phyloP scores from a whole-genome alignment of 2,797 vertebrate species.

The Sebastes dallii region DNA sequence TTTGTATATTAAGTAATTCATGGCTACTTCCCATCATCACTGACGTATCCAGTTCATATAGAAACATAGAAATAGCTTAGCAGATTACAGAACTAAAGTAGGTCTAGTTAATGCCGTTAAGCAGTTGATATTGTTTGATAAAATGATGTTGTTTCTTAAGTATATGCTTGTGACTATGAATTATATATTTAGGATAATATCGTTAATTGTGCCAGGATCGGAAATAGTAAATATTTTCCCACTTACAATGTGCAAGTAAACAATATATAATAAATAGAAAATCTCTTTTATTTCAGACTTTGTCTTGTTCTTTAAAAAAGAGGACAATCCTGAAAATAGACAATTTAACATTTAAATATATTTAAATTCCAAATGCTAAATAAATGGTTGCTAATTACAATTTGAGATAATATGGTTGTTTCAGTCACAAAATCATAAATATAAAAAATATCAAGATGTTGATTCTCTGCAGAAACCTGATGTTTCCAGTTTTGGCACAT shows the following conservation, averaged over 20 bases:
- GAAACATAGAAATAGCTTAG: background rate
- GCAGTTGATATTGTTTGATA: no score
- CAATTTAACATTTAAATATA: conserved; percentile 9
- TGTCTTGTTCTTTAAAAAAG: conserved; percentile 36
- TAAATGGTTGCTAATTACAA: conserved; percentile 5
- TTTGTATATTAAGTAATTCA: background rate
- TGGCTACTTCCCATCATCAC: background rate
- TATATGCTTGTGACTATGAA: background rate
- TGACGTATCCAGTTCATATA: no score
- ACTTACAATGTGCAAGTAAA: background rate
- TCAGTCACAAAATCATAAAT: background rate
- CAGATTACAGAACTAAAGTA: background rate
- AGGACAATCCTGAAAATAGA: conserved; percentile 12
- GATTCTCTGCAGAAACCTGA: background rate
- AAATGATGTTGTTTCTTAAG: background rate
- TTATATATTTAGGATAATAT: background rate
- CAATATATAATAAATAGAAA: conserved; percentile 54
- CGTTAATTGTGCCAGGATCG: background rate
- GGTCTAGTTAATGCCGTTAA: background rate
- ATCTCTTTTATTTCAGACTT: conserved; percentile 44
- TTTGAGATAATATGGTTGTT: background rate
- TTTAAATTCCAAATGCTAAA: conserved; percentile 21
- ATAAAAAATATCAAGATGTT: background rate
- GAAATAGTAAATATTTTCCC: background rate
- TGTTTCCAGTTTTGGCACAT: background rate